Conservation (phyloP, 2,888 invertebrate genomes). For the Disparrhopalites patrizii region DNA sequence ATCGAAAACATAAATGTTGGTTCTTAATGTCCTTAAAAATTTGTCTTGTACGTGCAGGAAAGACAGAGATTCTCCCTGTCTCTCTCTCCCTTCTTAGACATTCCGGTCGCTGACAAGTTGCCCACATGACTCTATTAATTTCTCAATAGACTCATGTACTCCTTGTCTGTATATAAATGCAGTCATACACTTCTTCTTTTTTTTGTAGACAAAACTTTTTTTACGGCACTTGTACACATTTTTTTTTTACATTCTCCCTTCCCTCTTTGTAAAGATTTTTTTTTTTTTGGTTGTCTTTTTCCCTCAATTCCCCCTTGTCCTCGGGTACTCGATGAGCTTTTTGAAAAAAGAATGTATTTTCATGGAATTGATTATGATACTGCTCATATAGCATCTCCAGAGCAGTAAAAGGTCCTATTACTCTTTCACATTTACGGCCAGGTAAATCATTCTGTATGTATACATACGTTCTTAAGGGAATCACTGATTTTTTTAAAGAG, state of each 20-base stretch:
- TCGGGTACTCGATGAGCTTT: too few relatives aligned
- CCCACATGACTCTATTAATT: conserved; percentile 27
- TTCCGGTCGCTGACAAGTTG: conserved; percentile 12
- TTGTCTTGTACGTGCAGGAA: conserved; percentile 22
- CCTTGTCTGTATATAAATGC: too few relatives aligned
- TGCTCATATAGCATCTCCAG: background rate
- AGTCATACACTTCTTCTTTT: too few relatives aligned
- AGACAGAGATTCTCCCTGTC: too few relatives aligned
- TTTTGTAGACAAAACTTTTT: too few relatives aligned
- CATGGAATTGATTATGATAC: too few relatives aligned
- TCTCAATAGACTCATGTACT: conserved; percentile 15
- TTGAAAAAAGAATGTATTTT: too few relatives aligned
- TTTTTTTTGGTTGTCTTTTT: background rate
- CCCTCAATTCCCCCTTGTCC: background rate
- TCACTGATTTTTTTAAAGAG: background rate
- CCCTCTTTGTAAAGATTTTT: background rate
- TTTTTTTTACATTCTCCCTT: too few relatives aligned
- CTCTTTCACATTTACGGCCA: background rate
- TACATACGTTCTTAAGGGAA: conserved; percentile 8
- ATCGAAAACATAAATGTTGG: conserved; percentile 15
- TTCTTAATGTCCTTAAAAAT: conserved; percentile 19
- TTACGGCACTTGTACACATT: too few relatives aligned
- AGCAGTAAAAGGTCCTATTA: background rate
- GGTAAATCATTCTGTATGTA: conserved; percentile 8
- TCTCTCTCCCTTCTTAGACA: too few relatives aligned